Conservation (phyloP, 2,113 vertebrate genomes). For the Xenopus borealis region DNA sequence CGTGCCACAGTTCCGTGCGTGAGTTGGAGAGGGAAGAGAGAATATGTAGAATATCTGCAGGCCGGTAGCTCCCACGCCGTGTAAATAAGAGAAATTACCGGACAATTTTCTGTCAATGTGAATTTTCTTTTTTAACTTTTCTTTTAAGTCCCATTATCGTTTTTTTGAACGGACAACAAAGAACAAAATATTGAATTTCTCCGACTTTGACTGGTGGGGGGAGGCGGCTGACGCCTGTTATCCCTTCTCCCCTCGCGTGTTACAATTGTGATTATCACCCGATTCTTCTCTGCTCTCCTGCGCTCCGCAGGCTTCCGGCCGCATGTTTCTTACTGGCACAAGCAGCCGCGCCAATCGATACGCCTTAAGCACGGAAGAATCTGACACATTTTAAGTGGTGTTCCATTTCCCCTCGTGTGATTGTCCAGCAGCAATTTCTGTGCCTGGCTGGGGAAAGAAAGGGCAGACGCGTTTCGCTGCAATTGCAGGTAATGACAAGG, state of each 20-base stretch:
- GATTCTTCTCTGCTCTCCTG: slow-evolving; percentile 12
- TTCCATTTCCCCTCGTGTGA: slow-evolving; percentile 33
- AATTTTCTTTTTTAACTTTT: background rate
- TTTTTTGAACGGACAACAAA: background rate
- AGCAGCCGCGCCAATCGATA: slow-evolving; percentile 37
- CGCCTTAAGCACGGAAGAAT: slow-evolving; percentile 39
- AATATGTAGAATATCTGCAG: no score
- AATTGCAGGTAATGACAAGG: slow-evolving; percentile 29
- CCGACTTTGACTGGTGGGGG: background rate
- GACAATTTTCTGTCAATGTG: background rate
- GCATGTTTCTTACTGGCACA: slow-evolving; percentile 9
- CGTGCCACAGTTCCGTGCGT: no score
- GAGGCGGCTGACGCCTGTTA: background rate
- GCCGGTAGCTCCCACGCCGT: no score
- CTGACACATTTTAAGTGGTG: slow-evolving; percentile 38
- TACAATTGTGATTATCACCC: slow-evolving; percentile 35
- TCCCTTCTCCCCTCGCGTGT: slow-evolving; percentile 8
- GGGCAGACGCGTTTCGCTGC: slow-evolving; percentile 4
- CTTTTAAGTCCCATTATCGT: background rate
- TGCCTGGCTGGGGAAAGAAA: slow-evolving; percentile 23
- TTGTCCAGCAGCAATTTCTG: slow-evolving; percentile 21
- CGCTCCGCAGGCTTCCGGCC: slow-evolving; percentile 22
- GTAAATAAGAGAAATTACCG: background rate
- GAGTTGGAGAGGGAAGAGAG: no score
- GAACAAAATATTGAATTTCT: background rate